Evolutionary conservation across 2,113 vertebrate species (phyloP).

Genomic region (Nesoenas mayeri): DNA sequence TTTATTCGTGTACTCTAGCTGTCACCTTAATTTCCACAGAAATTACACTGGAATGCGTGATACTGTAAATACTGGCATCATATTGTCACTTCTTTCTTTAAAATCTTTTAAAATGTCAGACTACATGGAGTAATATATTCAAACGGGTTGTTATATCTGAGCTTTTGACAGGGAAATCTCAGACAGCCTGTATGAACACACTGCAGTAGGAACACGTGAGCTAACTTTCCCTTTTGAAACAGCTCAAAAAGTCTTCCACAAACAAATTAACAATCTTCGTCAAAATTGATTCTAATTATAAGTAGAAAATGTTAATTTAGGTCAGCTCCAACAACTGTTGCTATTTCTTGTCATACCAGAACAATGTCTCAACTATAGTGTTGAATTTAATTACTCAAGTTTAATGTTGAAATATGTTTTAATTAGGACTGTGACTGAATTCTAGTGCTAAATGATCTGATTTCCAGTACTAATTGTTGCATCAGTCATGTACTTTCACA

Average conservation of each 20-base stretch:
- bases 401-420: constrained; percentile 19
- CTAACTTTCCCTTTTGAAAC: background rate
- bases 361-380: background rate
- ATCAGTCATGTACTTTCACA: background rate
- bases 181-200: background rate
- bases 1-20: background rate
- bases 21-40: constrained; percentile 24
- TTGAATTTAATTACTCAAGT: constrained; percentile 35
- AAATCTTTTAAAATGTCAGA: constrained; percentile 51
- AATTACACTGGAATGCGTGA: background rate
- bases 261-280: background rate
- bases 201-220: background rate
- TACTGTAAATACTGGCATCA: constrained; percentile 37
- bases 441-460: background rate
- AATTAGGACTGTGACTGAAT: constrained; percentile 5
- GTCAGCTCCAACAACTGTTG: background rate
- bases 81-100: constrained; percentile 21
- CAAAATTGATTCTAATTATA: constrained; percentile 4
- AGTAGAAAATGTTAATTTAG: constrained; percentile 19
- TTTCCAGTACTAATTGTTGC: constrained; percentile 12
- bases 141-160: background rate
- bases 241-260: background rate
- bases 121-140: constrained; percentile 8
- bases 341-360: background rate
- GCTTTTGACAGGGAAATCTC: constrained; percentile 38